phyloP scores from a whole-genome alignment of 1,140 invertebrate genomes.

The Zaprionus taronus region DNA sequence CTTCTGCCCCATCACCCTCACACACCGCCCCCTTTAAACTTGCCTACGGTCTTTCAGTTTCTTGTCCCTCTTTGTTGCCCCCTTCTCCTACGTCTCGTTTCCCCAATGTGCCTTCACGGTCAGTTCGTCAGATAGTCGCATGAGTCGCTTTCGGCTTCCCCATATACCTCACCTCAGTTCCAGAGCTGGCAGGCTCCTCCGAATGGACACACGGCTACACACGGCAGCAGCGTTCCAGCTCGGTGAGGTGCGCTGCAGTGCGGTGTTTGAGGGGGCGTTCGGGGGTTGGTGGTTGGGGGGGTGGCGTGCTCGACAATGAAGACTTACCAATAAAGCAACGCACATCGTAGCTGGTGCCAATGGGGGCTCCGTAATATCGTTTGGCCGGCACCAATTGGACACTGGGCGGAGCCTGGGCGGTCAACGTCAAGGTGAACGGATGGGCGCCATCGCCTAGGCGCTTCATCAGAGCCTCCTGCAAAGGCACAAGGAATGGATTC shows the following conservation, averaged over 20 bases:
- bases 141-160: background rate
- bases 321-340: conserved; percentile 84
- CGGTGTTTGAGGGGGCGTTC: conserved; percentile 2
- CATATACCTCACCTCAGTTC: conserved; percentile 5
- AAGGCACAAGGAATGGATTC: conserved; percentile 2
- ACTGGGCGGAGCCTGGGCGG: conserved; percentile 92
- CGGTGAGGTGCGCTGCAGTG: background rate
- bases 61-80: background rate
- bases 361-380: conserved; percentile 94
- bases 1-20: background rate
- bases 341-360: conserved; percentile 94
- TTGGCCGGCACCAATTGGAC: conserved; percentile 95
- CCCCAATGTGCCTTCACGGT: background rate
- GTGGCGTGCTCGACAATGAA: background rate
- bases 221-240: too few relatives aligned
- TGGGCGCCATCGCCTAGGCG: conserved; percentile 91
- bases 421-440: conserved; percentile 92
- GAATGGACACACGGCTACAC: background rate
- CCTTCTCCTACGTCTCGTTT: background rate
- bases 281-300: background rate
- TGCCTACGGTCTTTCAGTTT: background rate
- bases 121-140: background rate
- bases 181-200: background rate
- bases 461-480: conserved; percentile 92
- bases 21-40: too few relatives aligned